Evolutionary conservation across 2,797 vertebrate species (phyloP), one percentile per base, ranked within the genome.

Genomic region (Pipistrellus kuhlii): DNA sequence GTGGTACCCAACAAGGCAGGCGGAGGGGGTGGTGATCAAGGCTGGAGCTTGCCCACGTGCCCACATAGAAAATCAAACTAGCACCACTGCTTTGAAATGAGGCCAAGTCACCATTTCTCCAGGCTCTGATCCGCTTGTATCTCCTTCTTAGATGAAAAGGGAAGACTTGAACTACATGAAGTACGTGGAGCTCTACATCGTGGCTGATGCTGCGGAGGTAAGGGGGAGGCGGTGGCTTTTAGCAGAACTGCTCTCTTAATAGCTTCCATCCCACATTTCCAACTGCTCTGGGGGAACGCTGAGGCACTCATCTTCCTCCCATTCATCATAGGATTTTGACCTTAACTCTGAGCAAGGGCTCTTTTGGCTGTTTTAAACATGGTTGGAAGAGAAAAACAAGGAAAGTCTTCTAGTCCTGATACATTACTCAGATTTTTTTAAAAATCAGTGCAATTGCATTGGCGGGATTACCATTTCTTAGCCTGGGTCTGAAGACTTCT

Each of bases 171-270:
- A 98, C 95, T 98, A 98, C 91, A 99, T 98, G 76, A 99, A 99
- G 97, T 99, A 99, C 0, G 99, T 99, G 90, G 99, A 99, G 95
- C 98, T 99, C 93, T 98, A 99, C 97, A 95, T 99, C 0, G 99
- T 99, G 94, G 99, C 99, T 75, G 99, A 99, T 98, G 98, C 99
- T 27, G 98, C 99, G 12, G 99, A 99, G 99, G 99, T 99, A 98
- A 99, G 98, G 10, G 23, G 38, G 20, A 71, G 35, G n/a, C 1
- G 5, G 0, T 15, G 55, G 53, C 17, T 51, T 81, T 66, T 20
- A 53, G 64, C 51, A 46, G 55, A 73, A 17, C 27, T 35, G 4
- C 69, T 92, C 20, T 83, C 69, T 85, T 18, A 46, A 35, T 0
- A 18, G n/a, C 35, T 27, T 68, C 59, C 23, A 1, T 38, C 69